phyloP scores from a whole-genome alignment of 1,140 invertebrate genomes.

The Protaetia brevitarsis region DNA sequence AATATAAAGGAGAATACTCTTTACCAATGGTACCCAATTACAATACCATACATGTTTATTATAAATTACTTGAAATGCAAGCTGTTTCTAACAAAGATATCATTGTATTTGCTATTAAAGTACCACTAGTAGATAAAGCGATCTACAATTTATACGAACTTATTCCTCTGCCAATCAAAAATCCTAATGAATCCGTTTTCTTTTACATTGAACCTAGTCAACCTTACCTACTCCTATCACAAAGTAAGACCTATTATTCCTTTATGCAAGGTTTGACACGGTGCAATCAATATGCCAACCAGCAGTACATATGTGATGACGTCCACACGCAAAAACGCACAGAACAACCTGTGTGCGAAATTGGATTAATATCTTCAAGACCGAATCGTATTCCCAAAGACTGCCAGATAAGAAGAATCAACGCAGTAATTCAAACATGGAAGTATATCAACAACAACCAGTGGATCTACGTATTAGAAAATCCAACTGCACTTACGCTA shows the following conservation, averaged over 20 bases:
- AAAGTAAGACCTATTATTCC: slow-evolving; percentile 3
- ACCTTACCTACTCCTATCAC: background rate
- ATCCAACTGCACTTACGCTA: background rate
- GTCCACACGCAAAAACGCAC: background rate
- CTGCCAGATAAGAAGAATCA: background rate
- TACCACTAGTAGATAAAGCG: background rate
- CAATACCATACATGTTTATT: background rate
- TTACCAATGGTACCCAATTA: slow-evolving; percentile 8
- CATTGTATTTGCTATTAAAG: background rate
- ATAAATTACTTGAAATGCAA: slow-evolving; percentile 1
- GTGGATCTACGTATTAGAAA: background rate
- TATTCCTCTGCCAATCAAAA: background rate
- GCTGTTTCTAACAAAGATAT: background rate
- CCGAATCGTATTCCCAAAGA: background rate
- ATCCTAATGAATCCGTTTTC: background rate
- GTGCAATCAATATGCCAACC: background rate
- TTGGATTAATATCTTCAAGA: background rate
- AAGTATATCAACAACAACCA: background rate
- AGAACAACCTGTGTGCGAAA: background rate
- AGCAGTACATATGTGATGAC: background rate
- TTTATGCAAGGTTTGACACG: slow-evolving; percentile 1
- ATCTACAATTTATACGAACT: slow-evolving; percentile 5
- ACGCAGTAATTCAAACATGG: background rate
- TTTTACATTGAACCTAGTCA: slow-evolving; percentile 1
- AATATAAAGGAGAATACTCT: background rate